phyloP scores from a whole-genome alignment of 2,888 invertebrate species.

The Coecobrya sp. region DNA sequence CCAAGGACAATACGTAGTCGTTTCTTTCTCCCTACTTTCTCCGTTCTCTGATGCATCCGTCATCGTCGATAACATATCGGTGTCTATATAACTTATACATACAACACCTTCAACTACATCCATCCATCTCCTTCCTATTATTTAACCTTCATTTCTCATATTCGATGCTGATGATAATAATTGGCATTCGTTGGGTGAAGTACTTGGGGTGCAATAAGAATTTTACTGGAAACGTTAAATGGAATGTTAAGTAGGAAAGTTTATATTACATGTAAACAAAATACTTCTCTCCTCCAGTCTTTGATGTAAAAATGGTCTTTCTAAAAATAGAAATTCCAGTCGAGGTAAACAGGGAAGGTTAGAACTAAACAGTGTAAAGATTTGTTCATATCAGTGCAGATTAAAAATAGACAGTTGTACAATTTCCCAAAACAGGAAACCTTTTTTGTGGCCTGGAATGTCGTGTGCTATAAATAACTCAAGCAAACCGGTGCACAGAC shows the following conservation, averaged over 20 bases:
- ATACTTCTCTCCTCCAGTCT: too few species aligned
- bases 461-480: neutral
- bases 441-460: neutral
- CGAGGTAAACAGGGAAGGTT: neutral
- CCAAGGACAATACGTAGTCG: slow-evolving; percentile 36
- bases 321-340: neutral
- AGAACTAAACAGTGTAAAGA: neutral
- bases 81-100: too few species aligned
- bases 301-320: neutral
- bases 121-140: too few species aligned
- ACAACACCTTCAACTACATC: too few species aligned
- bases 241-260: too few species aligned
- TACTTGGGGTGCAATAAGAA: too few species aligned
- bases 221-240: too few species aligned
- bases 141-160: too few species aligned
- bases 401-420: slow-evolving; percentile 12
- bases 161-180: too few species aligned
- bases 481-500: neutral
- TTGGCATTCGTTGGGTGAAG: too few species aligned
- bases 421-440: neutral
- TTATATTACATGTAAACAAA: too few species aligned
- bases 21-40: neutral
- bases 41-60: neutral
- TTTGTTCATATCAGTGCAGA: neutral
- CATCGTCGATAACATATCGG: too few species aligned